Base-by-base conservation (phyloP, 2,888 invertebrate species). In the Leptopilina myrica region DNA sequence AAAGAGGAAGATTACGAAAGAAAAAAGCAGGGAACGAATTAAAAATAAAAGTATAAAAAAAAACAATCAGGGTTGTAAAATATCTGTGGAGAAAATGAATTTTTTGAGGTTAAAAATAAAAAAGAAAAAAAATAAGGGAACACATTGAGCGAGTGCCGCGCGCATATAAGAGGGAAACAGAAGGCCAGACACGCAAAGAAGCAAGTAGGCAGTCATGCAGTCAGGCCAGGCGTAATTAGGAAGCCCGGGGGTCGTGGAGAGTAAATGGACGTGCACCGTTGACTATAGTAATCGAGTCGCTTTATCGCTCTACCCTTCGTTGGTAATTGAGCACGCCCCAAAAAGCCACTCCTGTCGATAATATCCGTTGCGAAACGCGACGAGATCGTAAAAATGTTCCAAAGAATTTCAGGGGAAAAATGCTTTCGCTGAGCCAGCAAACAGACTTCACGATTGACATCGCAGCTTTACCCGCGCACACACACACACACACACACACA, bases 291-390 rank as follows among this genome's bases (percentile, higher is more conserved):
- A 86, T 86, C 86, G 85, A 85, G 81, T 82, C 83, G 84, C 43
- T 83, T 84, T 83, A 84, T 83, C 85, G 83, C 84, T 85, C 81
- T 85, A 84, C 83, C 85, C 84, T 82, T 84, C 83, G 83, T 82
- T 81, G 83, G 82, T 85, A 85, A 87, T 86, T 82, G 82, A 86
- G 82, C 82, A 79, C 84, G 82, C 84, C 84, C 84, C 84, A 79
- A 82, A 83, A 84, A 84, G 83, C 84, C 82, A 81, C 81, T 82
- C 82, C 82, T 82, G 81, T 82, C 84, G 81, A 82, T 84, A 82
- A 82, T 83, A 81, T 83, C 81, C 83, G 82, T 81, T 82, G 79
- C 83, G 80, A 83, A 82, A 81, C 80, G 83, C 73, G 56, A 40
- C 73, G 73, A 73, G 56, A 73, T 56, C 73, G 56, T 73, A 56